phyloP scores from a whole-genome alignment of 1,140 invertebrate genomes.

The Euwallacea fornicatus region DNA sequence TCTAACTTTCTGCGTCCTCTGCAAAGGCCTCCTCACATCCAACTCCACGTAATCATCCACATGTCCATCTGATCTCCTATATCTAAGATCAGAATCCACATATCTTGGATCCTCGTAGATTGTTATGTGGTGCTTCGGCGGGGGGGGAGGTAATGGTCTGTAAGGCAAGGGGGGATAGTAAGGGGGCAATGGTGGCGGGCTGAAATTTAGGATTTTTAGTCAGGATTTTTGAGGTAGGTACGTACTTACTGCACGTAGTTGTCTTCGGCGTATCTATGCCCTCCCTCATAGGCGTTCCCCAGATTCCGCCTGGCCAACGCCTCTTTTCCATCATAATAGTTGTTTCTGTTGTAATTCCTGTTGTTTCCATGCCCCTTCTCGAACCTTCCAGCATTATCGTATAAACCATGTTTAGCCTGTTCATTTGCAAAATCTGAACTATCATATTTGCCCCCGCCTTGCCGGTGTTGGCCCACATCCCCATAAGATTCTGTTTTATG shows the following conservation, averaged over 20 bases:
- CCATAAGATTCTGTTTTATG: conserved; percentile 44
- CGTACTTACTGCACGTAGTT: conserved; percentile 43
- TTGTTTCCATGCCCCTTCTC: conserved; percentile 55
- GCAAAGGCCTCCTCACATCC: conserved; percentile 39
- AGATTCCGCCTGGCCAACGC: conserved; percentile 53
- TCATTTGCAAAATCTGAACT: conserved; percentile 39
- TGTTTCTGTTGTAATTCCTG: conserved; percentile 57
- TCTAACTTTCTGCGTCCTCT: conserved; percentile 34
- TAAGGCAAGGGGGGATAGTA: conserved; percentile 13
- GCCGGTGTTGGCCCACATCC: conserved; percentile 56
- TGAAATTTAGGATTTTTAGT: neutral
- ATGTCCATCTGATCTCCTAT: conserved; percentile 42
- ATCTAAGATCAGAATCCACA: conserved; percentile 51
- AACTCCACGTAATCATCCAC: conserved; percentile 42
- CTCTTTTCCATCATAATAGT: conserved; percentile 58
- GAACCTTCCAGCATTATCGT: conserved; percentile 57
- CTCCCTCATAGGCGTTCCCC: conserved; percentile 56
- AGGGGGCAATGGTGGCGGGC: conserved; percentile 17
- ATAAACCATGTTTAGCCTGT: conserved; percentile 55
- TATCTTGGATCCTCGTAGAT: conserved; percentile 59
- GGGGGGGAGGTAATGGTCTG: conserved; percentile 5
- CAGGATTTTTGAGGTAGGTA: too few relatives aligned
- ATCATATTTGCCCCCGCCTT: conserved; percentile 56
- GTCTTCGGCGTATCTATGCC: conserved; percentile 52
- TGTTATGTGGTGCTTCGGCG: conserved; percentile 28